Base-by-base conservation (phyloP, 2,888 invertebrate genomes). In the Sphaerophoria rueppellii region DNA sequence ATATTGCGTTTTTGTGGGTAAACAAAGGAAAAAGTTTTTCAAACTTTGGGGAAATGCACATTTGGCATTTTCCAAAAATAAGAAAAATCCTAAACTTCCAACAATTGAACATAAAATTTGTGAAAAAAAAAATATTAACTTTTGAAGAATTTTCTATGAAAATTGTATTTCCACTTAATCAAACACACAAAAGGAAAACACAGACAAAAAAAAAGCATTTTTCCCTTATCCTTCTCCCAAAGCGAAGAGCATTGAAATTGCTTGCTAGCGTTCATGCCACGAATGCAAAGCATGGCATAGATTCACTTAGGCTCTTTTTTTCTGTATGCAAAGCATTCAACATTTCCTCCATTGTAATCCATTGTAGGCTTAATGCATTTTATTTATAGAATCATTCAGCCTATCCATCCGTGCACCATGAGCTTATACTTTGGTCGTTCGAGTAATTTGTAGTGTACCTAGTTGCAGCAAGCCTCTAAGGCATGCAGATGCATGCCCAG, bases 321-420 rank as follows among this genome's bases (percentile, higher is more conserved):
- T 65, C 16, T 50, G 12, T 16, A 37, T 6, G n/a, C 12, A 46
- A 46, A 9, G 48, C 14, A 50, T 35, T 50, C 14, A 34, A 65
- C 65, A 65, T 65, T 37, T 65, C 35, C 50, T 50, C 11, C 50
- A 12, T 65, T 65, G 50, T 50, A 35, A 65, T 14, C 43, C 74
- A 74, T 71, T 71, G 40, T 83, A 71, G 78, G 70, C 79, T 71
- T 71, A 79, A 60, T 60, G 79, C 35, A 71, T 24, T 60, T 71
- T 83, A 83, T 83, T 83, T 79, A 71, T 79, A 79, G 74, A 75
- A 55, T 40, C 16, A 67, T 71, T 57, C 77, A 69, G 69, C 50
- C 75, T 73, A 75, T 65, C 54, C 71, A 61, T 58, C 43, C 79
- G 60, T 58, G 52, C 63, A 65, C 52, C 54, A 35, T 60, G 58